Percentiles rank a stretch among this genome's conserved stretches.
These are phyloP conservation scores for Papilio elwesi DNA, from an alignment of 2,888 invertebrate species.

Conservation along the genomic window DNA sequence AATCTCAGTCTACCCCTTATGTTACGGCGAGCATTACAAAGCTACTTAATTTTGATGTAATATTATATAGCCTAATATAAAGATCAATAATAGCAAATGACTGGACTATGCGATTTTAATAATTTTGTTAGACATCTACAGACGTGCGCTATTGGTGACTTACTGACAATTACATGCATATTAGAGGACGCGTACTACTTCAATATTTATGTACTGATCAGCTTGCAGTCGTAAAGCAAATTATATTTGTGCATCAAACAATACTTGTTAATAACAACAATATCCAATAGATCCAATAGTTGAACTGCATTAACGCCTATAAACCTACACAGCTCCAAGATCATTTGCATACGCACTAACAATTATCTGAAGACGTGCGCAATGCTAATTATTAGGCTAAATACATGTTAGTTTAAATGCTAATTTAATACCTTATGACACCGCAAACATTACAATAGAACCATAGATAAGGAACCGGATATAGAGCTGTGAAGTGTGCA, in stretches of 20 bases:
- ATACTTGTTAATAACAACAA: constrained; percentile 26
- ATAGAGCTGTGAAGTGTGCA: background rate
- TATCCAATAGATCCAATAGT: constrained; percentile 29
- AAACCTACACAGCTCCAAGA: background rate
- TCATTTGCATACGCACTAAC: constrained; percentile 35
- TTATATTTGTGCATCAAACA: background rate
- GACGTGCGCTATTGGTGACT: no score
- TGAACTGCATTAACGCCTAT: constrained; percentile 19
- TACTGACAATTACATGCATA: no score
- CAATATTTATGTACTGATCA: no score
- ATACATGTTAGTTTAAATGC: constrained; percentile 37
- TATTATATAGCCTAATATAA: no score
- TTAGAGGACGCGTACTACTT: no score
- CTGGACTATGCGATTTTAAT: no score
- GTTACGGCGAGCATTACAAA: no score
- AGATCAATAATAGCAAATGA: no score
- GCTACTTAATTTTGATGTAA: no score
- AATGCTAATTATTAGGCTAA: constrained; percentile 36
- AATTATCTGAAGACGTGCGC: constrained; percentile 33
- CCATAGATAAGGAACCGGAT: background rate
- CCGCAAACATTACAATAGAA: constrained; percentile 3
- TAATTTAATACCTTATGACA: constrained; percentile 33
- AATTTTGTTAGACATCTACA: no score
- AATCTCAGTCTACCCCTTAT: no score
- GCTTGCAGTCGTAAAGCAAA: constrained; percentile 1